Base-by-base conservation (phyloP, 2,797 vertebrate genomes). In the Percopsis omiscomaycus region DNA sequence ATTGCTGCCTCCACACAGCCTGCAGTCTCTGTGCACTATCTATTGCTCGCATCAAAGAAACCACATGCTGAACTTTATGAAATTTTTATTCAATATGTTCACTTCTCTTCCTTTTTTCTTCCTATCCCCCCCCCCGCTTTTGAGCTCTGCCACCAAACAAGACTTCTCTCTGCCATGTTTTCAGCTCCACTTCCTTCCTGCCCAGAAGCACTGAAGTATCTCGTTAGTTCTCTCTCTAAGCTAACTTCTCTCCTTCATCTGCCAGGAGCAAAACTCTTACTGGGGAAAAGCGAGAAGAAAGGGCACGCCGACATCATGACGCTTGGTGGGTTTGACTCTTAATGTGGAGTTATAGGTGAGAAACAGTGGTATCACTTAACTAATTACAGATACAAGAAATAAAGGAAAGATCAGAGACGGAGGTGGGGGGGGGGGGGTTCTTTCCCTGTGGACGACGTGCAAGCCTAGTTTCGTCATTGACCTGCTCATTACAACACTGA, bases 51-150 rank as follows among this genome's bases (percentile, higher is more conserved):
- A 93, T 94, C 92, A 94, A 93, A 94, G 91, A 90, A 90, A 83
- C 77, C 79, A 86, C 82, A 73, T 56, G 59, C 79, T 85, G 75
- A 92, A 92, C 91, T 91, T 92, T 91, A 93, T 93, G 85, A 93
- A 93, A 93, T 89, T 93, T 93, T 91, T 89, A 93, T 94, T 91
- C 84, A 85, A 71, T 91, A 80, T 90, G 86, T 92, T 92, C 89
- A 87, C 84, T 86, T 89, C 76, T 84, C 83, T 84, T 84, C 84
- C 82, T 76, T 89, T 89, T 82, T 86, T 86, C 79, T 84, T 87
- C 72, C 79, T 74, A 85, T 83, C 86, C 85, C 86, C 88, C 85
- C 6, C 79, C 75, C 80, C 49, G 60, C 56, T 73, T 84, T 83
- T 74, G 70, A 86, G 80, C 85, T 74, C 77, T 14, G 78, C 86